Evolutionary conservation across 2,888 invertebrate species (phyloP).

Genomic region (Chrysolina oricalcia): DNA sequence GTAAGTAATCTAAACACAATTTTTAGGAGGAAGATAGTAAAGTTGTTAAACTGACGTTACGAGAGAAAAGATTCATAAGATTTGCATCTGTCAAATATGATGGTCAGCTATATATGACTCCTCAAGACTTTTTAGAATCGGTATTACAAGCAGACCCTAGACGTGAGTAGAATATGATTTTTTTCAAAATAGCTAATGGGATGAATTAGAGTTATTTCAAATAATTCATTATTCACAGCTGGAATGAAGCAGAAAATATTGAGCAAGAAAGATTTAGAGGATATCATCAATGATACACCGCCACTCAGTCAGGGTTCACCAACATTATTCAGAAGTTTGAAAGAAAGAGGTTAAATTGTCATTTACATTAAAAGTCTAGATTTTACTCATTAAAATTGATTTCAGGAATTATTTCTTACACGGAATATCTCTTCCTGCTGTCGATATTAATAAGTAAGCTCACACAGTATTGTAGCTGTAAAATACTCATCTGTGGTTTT

Average conservation of each 20-base stretch:
- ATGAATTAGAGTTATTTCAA: too few relatives aligned
- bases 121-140: constrained; percentile 97
- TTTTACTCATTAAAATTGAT: constrained; percentile 58
- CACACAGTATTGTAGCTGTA: background rate
- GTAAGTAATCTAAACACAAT: background rate
- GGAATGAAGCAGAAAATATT: constrained; percentile 85
- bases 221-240: constrained; percentile 82
- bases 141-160: constrained; percentile 95
- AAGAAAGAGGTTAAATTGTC: constrained; percentile 87
- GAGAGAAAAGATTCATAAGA: constrained; percentile 93
- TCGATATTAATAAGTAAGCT: constrained; percentile 88
- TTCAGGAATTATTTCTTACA: constrained; percentile 96
- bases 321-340: constrained; percentile 89
- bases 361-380: background rate
- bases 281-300: constrained; percentile 86
- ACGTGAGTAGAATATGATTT: constrained; percentile 63
- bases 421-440: constrained; percentile 96
- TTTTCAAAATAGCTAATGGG: too few relatives aligned
- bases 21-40: constrained; percentile 56
- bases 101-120: constrained; percentile 98
- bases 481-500: constrained; percentile 58
- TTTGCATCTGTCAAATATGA: constrained; percentile 96
- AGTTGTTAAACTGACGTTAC: constrained; percentile 81
- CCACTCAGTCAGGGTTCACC: constrained; percentile 84
- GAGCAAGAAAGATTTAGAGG: constrained; percentile 83